Evolutionary conservation across 37 sponge, comb jelly and placozoan species (phyloP).

Genomic region (Tethya wilhelma): DNA sequence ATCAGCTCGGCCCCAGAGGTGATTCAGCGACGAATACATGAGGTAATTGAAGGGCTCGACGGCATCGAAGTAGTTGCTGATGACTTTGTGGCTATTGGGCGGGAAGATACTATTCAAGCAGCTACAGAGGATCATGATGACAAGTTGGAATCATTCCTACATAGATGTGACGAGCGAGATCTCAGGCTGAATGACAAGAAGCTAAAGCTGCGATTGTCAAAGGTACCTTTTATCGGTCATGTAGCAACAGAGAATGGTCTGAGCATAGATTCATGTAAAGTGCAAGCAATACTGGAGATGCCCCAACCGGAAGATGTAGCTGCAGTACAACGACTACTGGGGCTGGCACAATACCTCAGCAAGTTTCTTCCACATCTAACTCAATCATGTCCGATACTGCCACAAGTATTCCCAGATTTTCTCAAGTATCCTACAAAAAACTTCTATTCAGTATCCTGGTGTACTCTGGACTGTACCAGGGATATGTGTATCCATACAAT

Average conservation of each 20-base stretch:
- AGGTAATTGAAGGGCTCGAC: conserved; percentile 40
- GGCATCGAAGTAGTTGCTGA: conserved; percentile 48
- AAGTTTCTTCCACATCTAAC: conserved; percentile 66
- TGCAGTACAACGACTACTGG: conserved; percentile 38
- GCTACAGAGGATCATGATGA: conserved; percentile 15
- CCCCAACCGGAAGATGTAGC: conserved; percentile 40
- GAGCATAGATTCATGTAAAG: conserved; percentile 25
- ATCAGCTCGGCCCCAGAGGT: conserved; percentile 56
- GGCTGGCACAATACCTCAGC: conserved; percentile 42
- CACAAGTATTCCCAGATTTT: too few relatives aligned
- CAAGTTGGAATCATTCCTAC: conserved; percentile 24
- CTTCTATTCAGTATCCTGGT: too few relatives aligned
- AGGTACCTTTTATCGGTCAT: conserved; percentile 10
- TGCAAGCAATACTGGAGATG: conserved; percentile 47
- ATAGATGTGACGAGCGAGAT: conserved; percentile 18
- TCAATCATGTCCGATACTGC: too few relatives aligned
- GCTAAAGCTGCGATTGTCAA: neutral
- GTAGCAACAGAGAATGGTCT: neutral
- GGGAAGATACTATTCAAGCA: conserved; percentile 12
- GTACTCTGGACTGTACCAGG: too few relatives aligned
- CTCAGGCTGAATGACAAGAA: conserved; percentile 30
- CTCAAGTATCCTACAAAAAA: too few relatives aligned
- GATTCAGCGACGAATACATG: conserved; percentile 55
- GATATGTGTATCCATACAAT: too few relatives aligned
- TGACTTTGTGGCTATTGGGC: conserved; percentile 37